These are phyloP conservation scores for Canis aureus DNA, from an alignment of 2,113 vertebrate genomes.

Conservation along the genomic window DNA sequence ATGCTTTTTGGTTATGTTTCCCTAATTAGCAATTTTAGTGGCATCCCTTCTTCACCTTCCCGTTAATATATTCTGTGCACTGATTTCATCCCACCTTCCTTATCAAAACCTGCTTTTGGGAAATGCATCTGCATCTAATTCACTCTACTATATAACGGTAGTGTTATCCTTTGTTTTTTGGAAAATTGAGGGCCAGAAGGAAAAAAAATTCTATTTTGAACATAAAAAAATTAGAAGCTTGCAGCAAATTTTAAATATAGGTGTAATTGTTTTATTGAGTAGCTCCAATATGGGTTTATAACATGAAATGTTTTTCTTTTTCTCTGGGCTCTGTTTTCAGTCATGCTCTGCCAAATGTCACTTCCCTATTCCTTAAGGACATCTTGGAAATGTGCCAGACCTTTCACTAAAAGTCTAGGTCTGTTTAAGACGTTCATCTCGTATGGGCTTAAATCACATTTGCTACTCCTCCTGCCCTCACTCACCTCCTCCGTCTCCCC, in stretches of 20 bases:
- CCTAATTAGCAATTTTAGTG: constrained; percentile 33
- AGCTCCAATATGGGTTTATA: not conserved
- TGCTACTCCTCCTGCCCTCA: not conserved
- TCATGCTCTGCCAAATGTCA: not conserved
- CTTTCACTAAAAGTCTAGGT: not conserved
- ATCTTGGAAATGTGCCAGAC: not conserved
- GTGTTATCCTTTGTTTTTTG: constrained; percentile 41
- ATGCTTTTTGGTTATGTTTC: not conserved
- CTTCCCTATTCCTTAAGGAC: not conserved
- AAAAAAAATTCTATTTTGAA: not conserved
- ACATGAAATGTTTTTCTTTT: constrained; percentile 43
- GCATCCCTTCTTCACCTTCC: not conserved
- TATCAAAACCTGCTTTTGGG: not conserved
- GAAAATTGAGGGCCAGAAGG: not conserved
- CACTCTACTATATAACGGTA: not conserved
- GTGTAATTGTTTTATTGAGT: not conserved
- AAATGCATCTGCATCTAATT: constrained; percentile 23
- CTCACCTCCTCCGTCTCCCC: not conserved
- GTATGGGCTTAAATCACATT: not conserved
- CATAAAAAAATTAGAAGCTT: not conserved
- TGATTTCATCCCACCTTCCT: not conserved
- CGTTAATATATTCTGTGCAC: not conserved
- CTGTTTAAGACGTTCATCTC: not conserved
- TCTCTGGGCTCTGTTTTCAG: not conserved
- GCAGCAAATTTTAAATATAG: not conserved